These are phyloP conservation scores for Tamandua tetradactyla DNA, from an alignment of 2,797 vertebrate genomes.

Conservation along the genomic window DNA sequence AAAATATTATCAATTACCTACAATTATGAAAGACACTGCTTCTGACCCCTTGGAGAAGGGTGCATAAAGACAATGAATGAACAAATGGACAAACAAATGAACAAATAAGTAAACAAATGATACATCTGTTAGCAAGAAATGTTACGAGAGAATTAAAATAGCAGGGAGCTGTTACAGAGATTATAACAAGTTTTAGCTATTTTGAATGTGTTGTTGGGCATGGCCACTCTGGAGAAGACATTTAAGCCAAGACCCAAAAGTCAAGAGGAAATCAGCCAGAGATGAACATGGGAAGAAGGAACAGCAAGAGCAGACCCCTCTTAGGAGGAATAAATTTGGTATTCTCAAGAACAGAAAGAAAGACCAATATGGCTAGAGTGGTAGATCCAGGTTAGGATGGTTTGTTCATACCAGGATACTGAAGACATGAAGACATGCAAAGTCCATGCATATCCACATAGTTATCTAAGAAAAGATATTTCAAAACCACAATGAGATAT, in stretches of 20 bases:
- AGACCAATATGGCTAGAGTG: too few species aligned
- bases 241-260: neutral
- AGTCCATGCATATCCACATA: rapidly evolving
- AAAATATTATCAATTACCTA: neutral
- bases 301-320: neutral
- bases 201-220: neutral
- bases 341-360: neutral
- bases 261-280: neutral
- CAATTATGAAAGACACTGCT: rapidly evolving
- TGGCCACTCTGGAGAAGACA: neutral
- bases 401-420: too few species aligned
- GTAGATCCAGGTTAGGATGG: rapidly evolving
- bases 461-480: neutral
- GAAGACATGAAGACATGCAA: neutral
- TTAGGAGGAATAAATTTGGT: neutral
- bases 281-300: rapidly evolving
- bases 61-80: neutral
- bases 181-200: neutral
- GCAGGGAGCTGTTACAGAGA: rapidly evolving
- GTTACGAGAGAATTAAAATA: too few species aligned
- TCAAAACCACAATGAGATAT: too few species aligned
- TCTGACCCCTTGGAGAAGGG: neutral
- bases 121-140: neutral
- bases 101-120: neutral
- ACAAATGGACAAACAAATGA: neutral